A percentile compares a stretch with the other conserved stretches of the same genome.
Conservation (phyloP, 2,113 vertebrate genomes). For the Spizaetus ornatus region DNA sequence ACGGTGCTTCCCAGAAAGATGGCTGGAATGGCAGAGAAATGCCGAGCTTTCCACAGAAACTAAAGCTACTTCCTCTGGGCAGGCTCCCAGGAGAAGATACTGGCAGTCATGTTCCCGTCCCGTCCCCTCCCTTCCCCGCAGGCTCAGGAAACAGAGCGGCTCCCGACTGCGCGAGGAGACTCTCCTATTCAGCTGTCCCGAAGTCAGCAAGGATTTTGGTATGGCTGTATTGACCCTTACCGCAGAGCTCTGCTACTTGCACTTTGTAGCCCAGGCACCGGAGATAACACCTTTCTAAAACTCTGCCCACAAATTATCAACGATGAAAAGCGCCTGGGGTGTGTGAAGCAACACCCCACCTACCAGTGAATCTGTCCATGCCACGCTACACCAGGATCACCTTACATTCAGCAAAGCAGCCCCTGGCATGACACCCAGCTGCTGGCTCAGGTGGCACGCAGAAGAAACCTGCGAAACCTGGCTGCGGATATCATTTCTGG, state of each 20-base stretch:
- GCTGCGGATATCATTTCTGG: background rate
- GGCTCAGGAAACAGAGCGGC: background rate
- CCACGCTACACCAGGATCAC: background rate
- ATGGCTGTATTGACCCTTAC: background rate
- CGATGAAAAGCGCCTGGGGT: background rate
- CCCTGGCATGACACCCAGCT: background rate
- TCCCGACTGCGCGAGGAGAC: background rate
- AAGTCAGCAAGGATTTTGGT: background rate
- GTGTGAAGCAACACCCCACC: background rate
- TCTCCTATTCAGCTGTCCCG: background rate
- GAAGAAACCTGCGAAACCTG: background rate
- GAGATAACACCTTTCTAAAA: background rate
- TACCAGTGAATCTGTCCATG: background rate
- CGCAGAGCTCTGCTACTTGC: background rate
- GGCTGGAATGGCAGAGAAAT: background rate
- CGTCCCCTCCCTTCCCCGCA: background rate
- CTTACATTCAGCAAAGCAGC: background rate
- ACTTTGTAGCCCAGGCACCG: background rate
- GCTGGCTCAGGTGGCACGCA: background rate
- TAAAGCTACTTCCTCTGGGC: background rate
- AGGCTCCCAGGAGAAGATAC: background rate
- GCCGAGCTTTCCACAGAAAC: background rate
- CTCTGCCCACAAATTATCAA: background rate
- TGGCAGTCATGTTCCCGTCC: background rate
- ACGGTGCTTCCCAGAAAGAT: background rate